Evolutionary conservation across 1,140 invertebrate genomes (phyloP).

Genomic region (Mylabris phalerata): DNA sequence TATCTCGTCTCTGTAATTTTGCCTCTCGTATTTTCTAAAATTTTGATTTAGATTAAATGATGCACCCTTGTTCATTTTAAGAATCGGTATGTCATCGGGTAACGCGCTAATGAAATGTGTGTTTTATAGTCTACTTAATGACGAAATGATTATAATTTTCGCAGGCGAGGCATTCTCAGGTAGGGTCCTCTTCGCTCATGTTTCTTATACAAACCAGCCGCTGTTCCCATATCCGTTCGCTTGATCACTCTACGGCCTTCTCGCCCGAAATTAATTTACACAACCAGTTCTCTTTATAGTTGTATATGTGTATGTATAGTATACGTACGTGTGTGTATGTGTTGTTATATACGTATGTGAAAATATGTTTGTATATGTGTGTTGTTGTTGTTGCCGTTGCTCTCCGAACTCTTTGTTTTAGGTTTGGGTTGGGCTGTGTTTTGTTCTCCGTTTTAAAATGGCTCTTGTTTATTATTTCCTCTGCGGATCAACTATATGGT

Average conservation of each 20-base stretch:
- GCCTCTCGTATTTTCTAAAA: too few species aligned
- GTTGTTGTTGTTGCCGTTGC: slow-evolving; percentile 12
- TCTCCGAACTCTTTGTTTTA: slow-evolving; percentile 36
- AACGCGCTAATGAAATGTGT: slow-evolving; percentile 28
- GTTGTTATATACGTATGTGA: not conserved
- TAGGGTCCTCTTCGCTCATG: not conserved
- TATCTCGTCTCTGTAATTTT: too few species aligned
- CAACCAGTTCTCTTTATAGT: slow-evolving; percentile 32
- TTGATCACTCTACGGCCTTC: slow-evolving; percentile 14
- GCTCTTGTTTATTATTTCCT: slow-evolving; percentile 36
- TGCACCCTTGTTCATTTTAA: too few species aligned
- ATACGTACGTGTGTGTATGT: too few species aligned
- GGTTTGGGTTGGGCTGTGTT: slow-evolving; percentile 34
- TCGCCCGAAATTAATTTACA: slow-evolving; percentile 38
- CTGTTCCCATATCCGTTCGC: slow-evolving; percentile 10
- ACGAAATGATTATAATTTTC: slow-evolving; percentile 40
- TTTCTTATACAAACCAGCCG: slow-evolving; percentile 11
- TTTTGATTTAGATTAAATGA: too few species aligned
- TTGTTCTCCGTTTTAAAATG: slow-evolving; percentile 34
- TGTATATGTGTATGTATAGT: not conserved
- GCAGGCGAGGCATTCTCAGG: slow-evolving; percentile 17
- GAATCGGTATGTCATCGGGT: not conserved
- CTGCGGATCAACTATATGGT: slow-evolving; percentile 18
- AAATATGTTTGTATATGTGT: not conserved
- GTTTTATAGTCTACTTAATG: slow-evolving; percentile 28